These are phyloP conservation scores for Calliphora vomitoria DNA, from an alignment of 2,888 invertebrate species.

Conservation along the genomic window DNA sequence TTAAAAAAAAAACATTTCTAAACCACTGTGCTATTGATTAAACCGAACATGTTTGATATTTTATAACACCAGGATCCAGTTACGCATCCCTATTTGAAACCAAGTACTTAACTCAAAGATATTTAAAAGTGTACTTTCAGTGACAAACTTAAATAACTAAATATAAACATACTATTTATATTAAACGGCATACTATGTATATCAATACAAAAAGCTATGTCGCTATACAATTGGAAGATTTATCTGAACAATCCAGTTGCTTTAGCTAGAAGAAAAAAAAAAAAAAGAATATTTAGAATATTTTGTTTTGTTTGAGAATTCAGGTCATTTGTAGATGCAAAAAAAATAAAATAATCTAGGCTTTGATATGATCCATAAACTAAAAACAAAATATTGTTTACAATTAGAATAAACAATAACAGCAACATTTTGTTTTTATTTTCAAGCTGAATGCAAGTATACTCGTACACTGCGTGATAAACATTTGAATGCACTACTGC, in stretches of 20 bases:
- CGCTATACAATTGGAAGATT: constrained; percentile 26
- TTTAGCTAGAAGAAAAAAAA: constrained; percentile 35
- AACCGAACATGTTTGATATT: too few relatives aligned
- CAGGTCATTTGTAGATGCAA: constrained; percentile 66
- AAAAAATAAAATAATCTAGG: constrained; percentile 64
- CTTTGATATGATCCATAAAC: constrained; percentile 69
- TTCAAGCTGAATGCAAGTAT: constrained; percentile 42
- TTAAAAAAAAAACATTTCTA: too few relatives aligned
- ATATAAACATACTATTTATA: too few relatives aligned
- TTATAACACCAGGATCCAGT: too few relatives aligned
- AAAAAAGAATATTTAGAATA: constrained; percentile 49
- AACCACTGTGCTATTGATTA: too few relatives aligned
- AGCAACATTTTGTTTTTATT: constrained; percentile 53
- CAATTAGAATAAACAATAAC: constrained; percentile 63
- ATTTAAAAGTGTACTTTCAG: too few relatives aligned
- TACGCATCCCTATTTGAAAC: too few relatives aligned
- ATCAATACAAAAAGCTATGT: too few relatives aligned
- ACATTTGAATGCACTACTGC: neutral
- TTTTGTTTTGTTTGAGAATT: constrained; percentile 49
- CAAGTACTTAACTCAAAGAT: too few relatives aligned
- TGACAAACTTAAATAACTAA: too few relatives aligned
- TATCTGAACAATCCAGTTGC: constrained; percentile 50
- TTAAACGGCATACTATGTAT: too few relatives aligned
- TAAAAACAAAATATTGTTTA: constrained; percentile 69
- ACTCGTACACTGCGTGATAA: neutral